Evolutionary conservation across 2,113 vertebrate species (phyloP).

Genomic region (Heliornis fulica): DNA sequence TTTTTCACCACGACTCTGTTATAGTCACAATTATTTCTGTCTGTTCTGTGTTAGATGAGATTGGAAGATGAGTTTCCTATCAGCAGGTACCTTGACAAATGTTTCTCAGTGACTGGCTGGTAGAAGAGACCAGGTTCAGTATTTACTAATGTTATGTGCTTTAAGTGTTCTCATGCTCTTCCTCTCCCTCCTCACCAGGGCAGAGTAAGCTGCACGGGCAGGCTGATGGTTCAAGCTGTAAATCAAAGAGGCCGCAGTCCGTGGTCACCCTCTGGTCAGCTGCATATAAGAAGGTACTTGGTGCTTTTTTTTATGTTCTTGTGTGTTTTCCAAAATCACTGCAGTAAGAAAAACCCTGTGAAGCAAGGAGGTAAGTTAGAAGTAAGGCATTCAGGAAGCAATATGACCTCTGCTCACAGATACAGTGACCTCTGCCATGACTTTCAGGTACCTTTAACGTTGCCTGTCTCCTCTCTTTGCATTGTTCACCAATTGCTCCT

Average conservation of each 20-base stretch:
- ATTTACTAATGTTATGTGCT: background rate
- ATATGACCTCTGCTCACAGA: background rate
- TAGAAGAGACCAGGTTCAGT: background rate
- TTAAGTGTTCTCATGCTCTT: background rate
- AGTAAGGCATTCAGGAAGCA: background rate
- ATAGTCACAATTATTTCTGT: background rate
- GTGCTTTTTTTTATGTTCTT: background rate
- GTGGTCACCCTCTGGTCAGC: constrained; percentile 83
- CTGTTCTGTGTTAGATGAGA: background rate
- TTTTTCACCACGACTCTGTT: background rate
- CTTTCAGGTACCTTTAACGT: background rate
- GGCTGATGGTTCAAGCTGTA: constrained; percentile 98
- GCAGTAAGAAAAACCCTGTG: background rate
- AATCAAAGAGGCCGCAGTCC: constrained; percentile 94
- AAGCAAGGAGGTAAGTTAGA: background rate
- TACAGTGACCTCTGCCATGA: no score
- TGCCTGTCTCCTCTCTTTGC: background rate
- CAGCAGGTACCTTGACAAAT: background rate
- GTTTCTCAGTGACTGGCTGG: background rate
- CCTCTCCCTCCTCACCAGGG: constrained; percentile 73
- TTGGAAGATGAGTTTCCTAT: no score
- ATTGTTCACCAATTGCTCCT: background rate
- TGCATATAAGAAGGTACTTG: constrained; percentile 89
- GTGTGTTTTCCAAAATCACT: background rate
- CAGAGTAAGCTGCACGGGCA: constrained; percentile 90